Conservation (phyloP, 2,888 invertebrate species). For the Phaedon cochleariae region DNA sequence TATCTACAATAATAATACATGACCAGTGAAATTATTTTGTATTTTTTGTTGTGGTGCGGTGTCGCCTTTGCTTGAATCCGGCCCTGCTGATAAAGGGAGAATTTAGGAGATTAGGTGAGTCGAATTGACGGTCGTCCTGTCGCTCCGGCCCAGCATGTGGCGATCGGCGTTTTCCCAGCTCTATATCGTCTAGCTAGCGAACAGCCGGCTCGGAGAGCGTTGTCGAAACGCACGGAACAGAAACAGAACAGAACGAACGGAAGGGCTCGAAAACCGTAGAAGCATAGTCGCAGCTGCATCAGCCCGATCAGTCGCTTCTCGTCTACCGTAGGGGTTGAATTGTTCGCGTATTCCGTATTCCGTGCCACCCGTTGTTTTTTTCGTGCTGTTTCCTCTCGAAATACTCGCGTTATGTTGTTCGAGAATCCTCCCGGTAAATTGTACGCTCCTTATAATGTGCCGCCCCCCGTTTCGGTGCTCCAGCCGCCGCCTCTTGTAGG, state of each 20-base stretch:
- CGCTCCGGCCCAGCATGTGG: constrained; percentile 51
- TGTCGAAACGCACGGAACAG: constrained; percentile 43
- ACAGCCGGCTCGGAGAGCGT: constrained; percentile 51
- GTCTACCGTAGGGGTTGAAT: constrained; percentile 53
- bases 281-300: constrained; percentile 47
- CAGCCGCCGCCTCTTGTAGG: constrained; percentile 53
- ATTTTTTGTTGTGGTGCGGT: too few species aligned
- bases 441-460: constrained; percentile 76
- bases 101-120: constrained; percentile 8
- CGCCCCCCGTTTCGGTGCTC: constrained; percentile 67
- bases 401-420: constrained; percentile 67
- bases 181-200: constrained; percentile 29
- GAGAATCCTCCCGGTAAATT: constrained; percentile 75
- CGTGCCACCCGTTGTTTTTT: constrained; percentile 20
- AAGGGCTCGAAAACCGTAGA: constrained; percentile 35
- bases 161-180: constrained; percentile 49
- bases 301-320: constrained; percentile 41
- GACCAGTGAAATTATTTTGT: too few species aligned
- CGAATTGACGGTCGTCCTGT: constrained; percentile 36
- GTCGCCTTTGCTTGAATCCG: too few species aligned
- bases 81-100: too few species aligned
- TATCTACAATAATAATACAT: too few species aligned
- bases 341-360: constrained; percentile 24
- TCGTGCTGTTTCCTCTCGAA: constrained; percentile 27
- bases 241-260: constrained; percentile 37